A percentile compares a stretch with the other conserved stretches of the same genome.
phyloP scores from a whole-genome alignment of 92 coral and sea anemone species.

The Bergia puertoricense region DNA sequence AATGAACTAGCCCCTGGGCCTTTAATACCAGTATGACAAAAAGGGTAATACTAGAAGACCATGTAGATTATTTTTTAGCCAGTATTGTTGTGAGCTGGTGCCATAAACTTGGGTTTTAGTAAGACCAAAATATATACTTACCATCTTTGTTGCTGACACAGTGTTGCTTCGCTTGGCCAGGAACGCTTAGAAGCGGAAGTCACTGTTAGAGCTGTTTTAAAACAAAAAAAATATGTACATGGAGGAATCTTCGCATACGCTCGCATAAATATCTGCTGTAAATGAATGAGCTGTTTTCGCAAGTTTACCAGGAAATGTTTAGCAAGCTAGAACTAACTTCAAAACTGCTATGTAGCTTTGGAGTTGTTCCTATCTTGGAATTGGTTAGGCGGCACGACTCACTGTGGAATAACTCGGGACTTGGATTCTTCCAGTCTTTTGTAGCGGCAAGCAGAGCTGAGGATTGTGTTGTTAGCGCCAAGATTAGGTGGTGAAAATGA shows the following conservation, averaged over 20 bases:
- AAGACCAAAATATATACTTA: background rate
- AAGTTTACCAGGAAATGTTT: too few relatives aligned
- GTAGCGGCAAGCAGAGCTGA: background rate
- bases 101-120: background rate
- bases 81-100: background rate
- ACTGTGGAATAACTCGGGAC: background rate
- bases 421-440: background rate
- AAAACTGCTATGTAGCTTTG: background rate
- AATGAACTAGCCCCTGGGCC: background rate
- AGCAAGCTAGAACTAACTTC: background rate
- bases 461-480: background rate
- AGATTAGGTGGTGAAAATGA: background rate
- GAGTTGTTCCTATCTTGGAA: background rate
- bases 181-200: slow-evolving; percentile 9
- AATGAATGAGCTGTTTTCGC: background rate
- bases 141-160: background rate
- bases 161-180: background rate
- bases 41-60: background rate
- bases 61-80: background rate
- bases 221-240: background rate
- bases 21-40: too few relatives aligned
- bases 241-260: background rate
- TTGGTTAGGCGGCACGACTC: background rate
- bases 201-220: background rate
- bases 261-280: background rate